Evolutionary conservation across 2,797 vertebrate genomes (phyloP), one percentile per base, ranked within the genome.

Genomic region (Hippopotamyrus pictus): DNA sequence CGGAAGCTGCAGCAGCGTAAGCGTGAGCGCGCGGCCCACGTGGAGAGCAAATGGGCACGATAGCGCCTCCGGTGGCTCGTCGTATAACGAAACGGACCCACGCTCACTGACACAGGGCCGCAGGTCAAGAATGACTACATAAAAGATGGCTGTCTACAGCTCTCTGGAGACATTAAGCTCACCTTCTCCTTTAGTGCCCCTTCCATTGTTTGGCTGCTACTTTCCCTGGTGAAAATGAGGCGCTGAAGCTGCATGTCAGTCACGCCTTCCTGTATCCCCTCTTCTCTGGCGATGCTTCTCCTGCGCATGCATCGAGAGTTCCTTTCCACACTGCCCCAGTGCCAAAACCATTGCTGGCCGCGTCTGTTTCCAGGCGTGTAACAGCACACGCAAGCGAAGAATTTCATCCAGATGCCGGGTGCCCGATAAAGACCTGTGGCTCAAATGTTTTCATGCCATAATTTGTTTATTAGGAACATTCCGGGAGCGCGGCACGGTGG

Each of bases 321-420:
- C 46, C 50, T 86, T 48, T 51, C 46, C 46, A 53, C 46, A 19
- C 50, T 86, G 50, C 25, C 22, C 46, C 9, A 5, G 25, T 86
- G 50, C 46, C 83, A 51, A 85, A 51, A 85, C 44, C 50, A 53
- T 51, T 7, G 83, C 22, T 7, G 50, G 9, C 50, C 5, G 11
- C 50, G 46, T 50, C 11, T 85, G 83, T 29, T 86, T 86, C 22
- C 46, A 53, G n/a, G 22, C 46, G 48, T 53, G 83, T 50, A 86
- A 53, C 83, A 6, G 37, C 22, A 86, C 83, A 86, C 50, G 83
- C 83, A 86, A 86, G 46, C 22, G 22, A 86, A 51, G 83, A 86
- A 86, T 86, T 50, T 51, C 22, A 86, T 86, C 83, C 50, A 86
- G 83, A 51, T 51, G 83, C 46, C 25, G 48, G 50, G 83, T 51